A percentile compares a stretch with the other conserved stretches of the same genome.
These are phyloP conservation scores for Poliocrania exsul DNA, from an alignment of 2,797 vertebrate species.

Conservation along the genomic window DNA sequence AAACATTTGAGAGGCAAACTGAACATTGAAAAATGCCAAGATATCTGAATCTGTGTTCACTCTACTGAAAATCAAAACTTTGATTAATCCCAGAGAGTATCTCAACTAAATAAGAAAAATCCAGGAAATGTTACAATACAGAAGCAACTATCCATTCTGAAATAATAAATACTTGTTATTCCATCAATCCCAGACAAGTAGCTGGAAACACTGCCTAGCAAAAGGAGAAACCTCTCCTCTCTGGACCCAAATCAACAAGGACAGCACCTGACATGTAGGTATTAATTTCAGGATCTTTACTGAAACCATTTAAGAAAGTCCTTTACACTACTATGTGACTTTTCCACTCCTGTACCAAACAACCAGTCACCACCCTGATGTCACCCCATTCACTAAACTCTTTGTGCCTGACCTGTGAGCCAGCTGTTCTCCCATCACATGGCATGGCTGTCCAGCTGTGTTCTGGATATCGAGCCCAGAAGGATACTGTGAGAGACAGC, in stretches of 20 bases:
- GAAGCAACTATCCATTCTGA: neutral
- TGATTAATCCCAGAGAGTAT: neutral
- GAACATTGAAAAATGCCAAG: neutral
- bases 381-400: neutral
- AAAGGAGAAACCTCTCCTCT: neutral
- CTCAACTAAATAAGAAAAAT: neutral
- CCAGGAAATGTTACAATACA: neutral
- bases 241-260: neutral
- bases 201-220: neutral
- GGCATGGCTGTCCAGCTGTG: too few relatives aligned
- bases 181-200: neutral
- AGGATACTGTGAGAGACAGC: neutral
- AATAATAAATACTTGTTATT: neutral
- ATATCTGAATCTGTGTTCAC: neutral
- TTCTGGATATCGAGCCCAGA: neutral
- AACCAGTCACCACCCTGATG: neutral
- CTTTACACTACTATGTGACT: neutral
- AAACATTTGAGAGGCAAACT: neutral
- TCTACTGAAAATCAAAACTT: neutral
- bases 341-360: neutral
- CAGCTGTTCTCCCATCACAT: neutral
- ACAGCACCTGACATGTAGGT: neutral
- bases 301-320: neutral
- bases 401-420: neutral
- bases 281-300: neutral